Evolutionary conservation across 2,888 invertebrate genomes (phyloP).

Genomic region (Caenorhabditis macrosperma): DNA sequence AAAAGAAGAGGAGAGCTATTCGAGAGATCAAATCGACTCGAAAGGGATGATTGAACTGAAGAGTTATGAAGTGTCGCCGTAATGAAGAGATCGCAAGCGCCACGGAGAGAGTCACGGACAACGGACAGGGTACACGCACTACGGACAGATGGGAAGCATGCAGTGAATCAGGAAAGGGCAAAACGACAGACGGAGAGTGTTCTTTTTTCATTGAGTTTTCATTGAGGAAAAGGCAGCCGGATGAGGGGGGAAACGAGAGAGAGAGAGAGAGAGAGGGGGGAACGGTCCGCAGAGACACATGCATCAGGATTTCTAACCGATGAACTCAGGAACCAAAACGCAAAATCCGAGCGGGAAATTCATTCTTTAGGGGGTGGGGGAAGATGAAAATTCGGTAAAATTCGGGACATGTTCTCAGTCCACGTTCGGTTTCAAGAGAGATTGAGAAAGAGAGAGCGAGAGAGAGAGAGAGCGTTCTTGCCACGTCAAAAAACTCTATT

Average conservation of each 20-base stretch:
- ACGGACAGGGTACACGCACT: slow-evolving; percentile 36
- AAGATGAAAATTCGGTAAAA: slow-evolving; percentile 51
- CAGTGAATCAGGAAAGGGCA: slow-evolving; percentile 16
- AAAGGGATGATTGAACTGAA: slow-evolving; percentile 17
- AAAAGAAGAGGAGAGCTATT: background rate
- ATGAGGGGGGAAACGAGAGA: slow-evolving; percentile 8
- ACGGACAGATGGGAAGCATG: slow-evolving; percentile 29
- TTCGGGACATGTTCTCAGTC: slow-evolving; percentile 5
- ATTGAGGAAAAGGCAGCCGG: slow-evolving; percentile 9
- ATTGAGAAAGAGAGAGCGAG: background rate
- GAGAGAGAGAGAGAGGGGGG: slow-evolving; percentile 8
- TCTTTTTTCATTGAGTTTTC: too few species aligned
- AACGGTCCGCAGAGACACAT: slow-evolving; percentile 34
- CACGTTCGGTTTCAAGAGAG: background rate
- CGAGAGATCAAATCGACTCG: slow-evolving; percentile 9
- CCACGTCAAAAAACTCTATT: slow-evolving; percentile 17
- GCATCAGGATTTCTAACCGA: slow-evolving; percentile 33
- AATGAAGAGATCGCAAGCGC: slow-evolving; percentile 45
- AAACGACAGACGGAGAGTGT: slow-evolving; percentile 22
- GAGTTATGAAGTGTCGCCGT: background rate
- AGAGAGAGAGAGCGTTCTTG: background rate
- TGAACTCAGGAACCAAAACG: slow-evolving; percentile 18
- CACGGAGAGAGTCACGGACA: slow-evolving; percentile 44
- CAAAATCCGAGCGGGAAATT: slow-evolving; percentile 8
- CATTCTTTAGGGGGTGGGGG: slow-evolving; percentile 23